phyloP scores from a whole-genome alignment of 1,140 invertebrate species.

The Brachionus asplanchnoidis region DNA sequence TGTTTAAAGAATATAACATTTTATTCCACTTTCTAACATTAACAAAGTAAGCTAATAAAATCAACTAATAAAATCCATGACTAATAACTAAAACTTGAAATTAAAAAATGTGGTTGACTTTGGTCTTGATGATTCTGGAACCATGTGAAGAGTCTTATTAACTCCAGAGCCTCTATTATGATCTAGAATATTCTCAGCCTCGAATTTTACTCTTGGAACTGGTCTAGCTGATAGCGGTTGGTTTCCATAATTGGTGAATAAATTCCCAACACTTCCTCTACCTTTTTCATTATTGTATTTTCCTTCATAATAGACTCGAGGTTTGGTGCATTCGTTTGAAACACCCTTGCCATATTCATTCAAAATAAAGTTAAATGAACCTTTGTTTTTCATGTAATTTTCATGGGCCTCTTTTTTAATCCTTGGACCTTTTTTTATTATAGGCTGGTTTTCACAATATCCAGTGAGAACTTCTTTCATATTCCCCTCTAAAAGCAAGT shows the following conservation, averaged over 20 bases:
- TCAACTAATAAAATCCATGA: background rate
- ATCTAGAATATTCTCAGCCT: slow-evolving; percentile 8
- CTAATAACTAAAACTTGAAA: background rate
- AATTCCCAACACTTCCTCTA: slow-evolving; percentile 20
- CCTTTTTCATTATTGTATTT: slow-evolving; percentile 34
- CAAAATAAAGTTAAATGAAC: slow-evolving; percentile 19
- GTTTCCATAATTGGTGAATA: slow-evolving; percentile 16
- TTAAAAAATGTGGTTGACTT: slow-evolving; percentile 33
- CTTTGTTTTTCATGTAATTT: slow-evolving; percentile 33
- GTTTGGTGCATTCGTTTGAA: background rate
- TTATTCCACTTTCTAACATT: background rate
- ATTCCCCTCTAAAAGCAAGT: background rate
- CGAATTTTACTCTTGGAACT: slow-evolving; percentile 34
- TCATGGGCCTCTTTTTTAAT: slow-evolving; percentile 21
- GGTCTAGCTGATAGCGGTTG: slow-evolving; percentile 24
- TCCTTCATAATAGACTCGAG: slow-evolving; percentile 30
- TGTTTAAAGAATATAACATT: too few relatives aligned
- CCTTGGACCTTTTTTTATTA: slow-evolving; percentile 6
- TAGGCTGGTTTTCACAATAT: background rate
- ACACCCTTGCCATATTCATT: background rate
- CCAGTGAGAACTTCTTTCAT: slow-evolving; percentile 35
- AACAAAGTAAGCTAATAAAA: background rate
- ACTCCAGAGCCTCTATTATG: slow-evolving; percentile 29
- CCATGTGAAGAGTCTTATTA: slow-evolving; percentile 8
- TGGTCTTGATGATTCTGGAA: slow-evolving; percentile 9